Evolutionary conservation across 2,797 vertebrate species (phyloP).

Genomic region (Hyperoplus lanceolatus): DNA sequence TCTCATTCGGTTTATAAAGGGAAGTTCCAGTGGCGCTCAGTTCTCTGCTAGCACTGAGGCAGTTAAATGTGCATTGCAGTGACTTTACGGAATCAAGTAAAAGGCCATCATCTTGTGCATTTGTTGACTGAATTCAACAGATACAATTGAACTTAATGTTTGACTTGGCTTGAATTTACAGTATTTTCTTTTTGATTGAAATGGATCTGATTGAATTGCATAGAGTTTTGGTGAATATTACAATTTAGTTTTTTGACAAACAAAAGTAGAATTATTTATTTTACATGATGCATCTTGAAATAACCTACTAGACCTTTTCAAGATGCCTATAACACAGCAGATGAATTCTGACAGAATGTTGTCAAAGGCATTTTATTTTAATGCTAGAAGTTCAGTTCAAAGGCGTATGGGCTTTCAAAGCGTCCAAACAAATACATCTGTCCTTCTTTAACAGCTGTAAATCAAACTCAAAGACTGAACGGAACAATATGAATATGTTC

Average conservation of each 20-base stretch:
- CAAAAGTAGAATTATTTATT: neutral
- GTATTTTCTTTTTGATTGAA: neutral
- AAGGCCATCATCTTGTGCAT: neutral
- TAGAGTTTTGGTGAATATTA: neutral
- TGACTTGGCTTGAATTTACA: neutral
- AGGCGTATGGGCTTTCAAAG: neutral
- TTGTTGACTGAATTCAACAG: neutral
- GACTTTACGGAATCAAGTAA: conserved; percentile 1
- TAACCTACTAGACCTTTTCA: neutral
- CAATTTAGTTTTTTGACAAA: neutral
- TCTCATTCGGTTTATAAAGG: neutral
- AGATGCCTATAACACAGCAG: neutral
- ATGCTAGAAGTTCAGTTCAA: neutral
- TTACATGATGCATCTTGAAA: neutral
- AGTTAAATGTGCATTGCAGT: neutral
- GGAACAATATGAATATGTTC: neutral
- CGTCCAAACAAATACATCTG: neutral
- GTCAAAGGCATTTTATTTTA: neutral
- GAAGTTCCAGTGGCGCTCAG: neutral
- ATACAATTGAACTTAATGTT: neutral
- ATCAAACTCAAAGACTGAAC: neutral
- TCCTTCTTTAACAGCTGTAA: no score
- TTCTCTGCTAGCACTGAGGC: neutral
- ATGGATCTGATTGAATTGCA: neutral
- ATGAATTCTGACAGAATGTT: neutral